These are phyloP conservation scores for Cloeon dipterum DNA, from an alignment of 2,888 invertebrate genomes.

Conservation along the genomic window DNA sequence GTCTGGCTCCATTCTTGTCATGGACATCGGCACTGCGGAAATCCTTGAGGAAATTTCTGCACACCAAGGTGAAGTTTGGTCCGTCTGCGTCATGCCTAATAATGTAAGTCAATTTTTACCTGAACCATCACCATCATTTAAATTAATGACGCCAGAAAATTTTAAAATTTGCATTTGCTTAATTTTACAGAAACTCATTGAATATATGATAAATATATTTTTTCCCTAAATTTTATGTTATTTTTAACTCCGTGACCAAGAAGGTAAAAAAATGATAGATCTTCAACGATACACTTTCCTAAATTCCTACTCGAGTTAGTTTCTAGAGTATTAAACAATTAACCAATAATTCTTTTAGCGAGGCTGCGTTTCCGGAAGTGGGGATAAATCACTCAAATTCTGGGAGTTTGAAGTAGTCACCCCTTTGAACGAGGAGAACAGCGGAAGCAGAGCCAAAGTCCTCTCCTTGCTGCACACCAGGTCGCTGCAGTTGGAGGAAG, in stretches of 20 bases:
- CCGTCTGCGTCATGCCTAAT: constrained; percentile 56
- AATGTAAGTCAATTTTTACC: constrained; percentile 26
- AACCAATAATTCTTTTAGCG: no score
- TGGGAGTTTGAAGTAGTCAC: constrained; percentile 76
- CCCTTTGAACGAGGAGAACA: neutral
- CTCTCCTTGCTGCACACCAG: constrained; percentile 55
- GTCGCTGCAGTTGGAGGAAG: constrained; percentile 70
- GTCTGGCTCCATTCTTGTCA: constrained; percentile 56
- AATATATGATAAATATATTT: neutral
- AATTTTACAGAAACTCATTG: constrained; percentile 6
- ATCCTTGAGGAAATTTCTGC: constrained; percentile 64
- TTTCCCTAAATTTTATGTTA: no score
- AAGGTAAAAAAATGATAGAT: no score
- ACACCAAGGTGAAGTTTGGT: constrained; percentile 58
- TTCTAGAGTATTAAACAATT: no score
- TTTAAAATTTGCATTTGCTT: constrained; percentile 4
- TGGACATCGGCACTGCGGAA: constrained; percentile 62
- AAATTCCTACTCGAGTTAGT: no score
- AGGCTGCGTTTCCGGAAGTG: constrained; percentile 66
- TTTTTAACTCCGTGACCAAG: no score
- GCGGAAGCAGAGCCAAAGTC: constrained; percentile 23
- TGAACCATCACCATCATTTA: constrained; percentile 4
- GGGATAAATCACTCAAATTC: constrained; percentile 74
- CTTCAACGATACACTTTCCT: no score
- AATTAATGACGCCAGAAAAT: constrained; percentile 2